These are phyloP conservation scores for Lutraria rhynchaena DNA, from an alignment of 1,140 invertebrate species.

Conservation along the genomic window DNA sequence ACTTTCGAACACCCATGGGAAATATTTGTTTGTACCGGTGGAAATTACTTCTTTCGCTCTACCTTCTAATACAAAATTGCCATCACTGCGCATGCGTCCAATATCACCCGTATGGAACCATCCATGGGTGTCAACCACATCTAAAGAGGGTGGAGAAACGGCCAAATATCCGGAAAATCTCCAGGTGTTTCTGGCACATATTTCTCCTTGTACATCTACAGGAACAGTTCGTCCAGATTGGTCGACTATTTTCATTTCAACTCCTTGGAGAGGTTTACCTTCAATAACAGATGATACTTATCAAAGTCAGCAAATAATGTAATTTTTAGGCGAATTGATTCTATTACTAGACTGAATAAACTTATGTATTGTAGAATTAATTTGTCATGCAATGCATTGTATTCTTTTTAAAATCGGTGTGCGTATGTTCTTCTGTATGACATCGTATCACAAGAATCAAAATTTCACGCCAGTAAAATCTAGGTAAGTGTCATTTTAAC, in stretches of 20 bases:
- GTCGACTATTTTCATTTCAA: slow-evolving; percentile 61
- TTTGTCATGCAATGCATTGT: too few relatives aligned
- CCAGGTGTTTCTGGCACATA: slow-evolving; percentile 13
- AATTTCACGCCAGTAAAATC: too few relatives aligned
- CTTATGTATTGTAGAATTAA: background rate
- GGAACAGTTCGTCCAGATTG: slow-evolving; percentile 20
- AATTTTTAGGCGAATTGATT: too few relatives aligned
- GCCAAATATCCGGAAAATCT: slow-evolving; percentile 10
- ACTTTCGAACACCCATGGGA: slow-evolving; percentile 44
- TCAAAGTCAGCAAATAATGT: too few relatives aligned
- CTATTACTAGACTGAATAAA: too few relatives aligned
- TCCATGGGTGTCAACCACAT: slow-evolving; percentile 28
- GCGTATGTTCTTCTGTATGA: too few relatives aligned
- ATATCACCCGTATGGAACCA: slow-evolving; percentile 57
- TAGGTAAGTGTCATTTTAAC: too few relatives aligned
- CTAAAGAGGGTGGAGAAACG: background rate
- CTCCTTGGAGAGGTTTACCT: slow-evolving; percentile 48
- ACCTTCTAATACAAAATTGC: slow-evolving; percentile 30
- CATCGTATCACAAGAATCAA: too few relatives aligned
- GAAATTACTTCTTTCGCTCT: slow-evolving; percentile 33
- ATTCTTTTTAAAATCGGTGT: too few relatives aligned
- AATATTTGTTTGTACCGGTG: slow-evolving; percentile 12
- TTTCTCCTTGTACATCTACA: slow-evolving; percentile 32
- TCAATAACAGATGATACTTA: too few relatives aligned
- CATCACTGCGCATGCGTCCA: slow-evolving; percentile 29